These are phyloP conservation scores for Sapayoa aenigma DNA, from an alignment of 2,113 vertebrate species.

Conservation along the genomic window DNA sequence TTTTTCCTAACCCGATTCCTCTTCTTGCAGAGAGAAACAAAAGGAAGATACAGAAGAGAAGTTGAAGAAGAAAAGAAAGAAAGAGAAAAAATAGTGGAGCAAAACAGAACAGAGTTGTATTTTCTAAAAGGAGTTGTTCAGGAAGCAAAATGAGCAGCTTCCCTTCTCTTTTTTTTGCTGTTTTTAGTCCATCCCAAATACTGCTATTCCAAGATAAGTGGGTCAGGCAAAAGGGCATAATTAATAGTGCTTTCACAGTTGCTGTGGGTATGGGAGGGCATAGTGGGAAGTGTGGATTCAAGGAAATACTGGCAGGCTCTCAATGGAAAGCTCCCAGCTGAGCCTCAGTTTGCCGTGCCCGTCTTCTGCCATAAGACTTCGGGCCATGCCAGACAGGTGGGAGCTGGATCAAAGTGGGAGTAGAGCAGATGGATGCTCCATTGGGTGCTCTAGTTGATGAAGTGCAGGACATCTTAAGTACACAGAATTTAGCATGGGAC, in stretches of 20 bases:
- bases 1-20: constrained; percentile 43
- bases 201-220: background rate
- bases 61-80: constrained; percentile 34
- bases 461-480: background rate
- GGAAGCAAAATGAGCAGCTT: constrained; percentile 9
- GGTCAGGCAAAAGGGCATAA: background rate
- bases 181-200: background rate
- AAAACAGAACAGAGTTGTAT: constrained; percentile 38
- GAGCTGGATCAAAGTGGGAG: background rate
- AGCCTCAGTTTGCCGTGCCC: background rate
- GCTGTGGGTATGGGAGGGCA: background rate
- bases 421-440: background rate
- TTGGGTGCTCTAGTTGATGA: background rate
- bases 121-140: constrained; percentile 4
- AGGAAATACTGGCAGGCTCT: background rate
- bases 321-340: background rate
- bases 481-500: background rate
- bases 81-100: constrained; percentile 49
- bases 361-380: background rate
- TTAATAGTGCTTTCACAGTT: background rate
- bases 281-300: background rate
- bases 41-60: constrained; percentile 55
- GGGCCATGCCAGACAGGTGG: background rate
- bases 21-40: constrained; percentile 63
- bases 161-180: background rate